Base-by-base conservation (phyloP, 2,113 vertebrate species). In the Channa maculata region DNA sequence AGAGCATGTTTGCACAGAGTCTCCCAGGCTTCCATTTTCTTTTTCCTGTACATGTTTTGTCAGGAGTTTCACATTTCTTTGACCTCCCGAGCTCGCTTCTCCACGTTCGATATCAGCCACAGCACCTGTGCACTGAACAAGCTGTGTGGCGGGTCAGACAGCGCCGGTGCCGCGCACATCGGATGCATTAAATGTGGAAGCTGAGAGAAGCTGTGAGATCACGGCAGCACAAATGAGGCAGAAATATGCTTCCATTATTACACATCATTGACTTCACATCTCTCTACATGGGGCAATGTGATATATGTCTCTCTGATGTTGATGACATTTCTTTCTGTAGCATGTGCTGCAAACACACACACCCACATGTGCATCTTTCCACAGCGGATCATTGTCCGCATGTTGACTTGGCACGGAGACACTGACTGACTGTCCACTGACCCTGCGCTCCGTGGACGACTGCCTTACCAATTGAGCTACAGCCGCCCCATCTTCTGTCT, bases 191-290 rank as follows among this genome's bases (percentile, higher is more conserved):
- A 36, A 41, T 24, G 55, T 36, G 36, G 64, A 82, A 69, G 75
- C 55, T 15, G 65, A 51, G 65, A 73, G 74, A 65, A 50, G 63
- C 88, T 73, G 75, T 1, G 72, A 75, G 75, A 74, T 80, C 39
- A 75, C 66, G 55, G 71, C 39, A 67, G 68, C 62, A 75, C 70
- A 88, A 89, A 88, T 89, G 87, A 88, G 72, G 86, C 86, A 88
- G 75, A 89, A 85, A 89, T 81, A 44, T 61, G 48, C 65, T 50
- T 81, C 78, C 79, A 60, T 85, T 86, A 88, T 83, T 63, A 65
- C 55, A 70, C 77, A 77, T 83, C 76, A 88, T 85, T 90, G 86
- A 86, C 82, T 86, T 70, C 65, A 62, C 68, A 75, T 75, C 68
- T 80, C 77, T 50, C 79, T 48, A 12, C 77, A 80, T 79, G 83